Evolutionary conservation across 35 echinoderm and acorn worm species (phyloP).

Genomic region (Diadema setosum): DNA sequence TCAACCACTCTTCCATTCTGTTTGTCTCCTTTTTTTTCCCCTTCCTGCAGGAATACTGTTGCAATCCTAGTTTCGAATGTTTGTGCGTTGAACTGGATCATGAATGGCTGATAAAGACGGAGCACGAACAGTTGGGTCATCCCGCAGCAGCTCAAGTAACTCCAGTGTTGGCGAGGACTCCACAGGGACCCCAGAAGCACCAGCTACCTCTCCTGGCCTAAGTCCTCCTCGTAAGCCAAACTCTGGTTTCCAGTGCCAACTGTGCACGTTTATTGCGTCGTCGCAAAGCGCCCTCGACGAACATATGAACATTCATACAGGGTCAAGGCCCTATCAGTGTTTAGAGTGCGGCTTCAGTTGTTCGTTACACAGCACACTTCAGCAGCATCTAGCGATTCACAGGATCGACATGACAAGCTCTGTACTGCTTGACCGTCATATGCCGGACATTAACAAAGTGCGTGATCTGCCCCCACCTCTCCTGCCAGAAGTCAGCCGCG

Average conservation of each 20-base stretch:
- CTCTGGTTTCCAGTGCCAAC: conserved; percentile 81
- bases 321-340: conserved; percentile 87
- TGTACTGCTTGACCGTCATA: conserved; percentile 20
- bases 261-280: conserved; percentile 83
- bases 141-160: conserved; percentile 9
- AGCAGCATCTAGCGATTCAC: conserved; percentile 85
- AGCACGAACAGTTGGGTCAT: conserved; percentile 16
- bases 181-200: background rate
- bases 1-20: background rate
- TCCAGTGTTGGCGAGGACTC: conserved; percentile 16
- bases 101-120: conserved; percentile 15
- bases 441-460: conserved; percentile 13
- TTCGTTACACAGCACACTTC: conserved; percentile 80
- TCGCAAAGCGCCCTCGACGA: conserved; percentile 83
- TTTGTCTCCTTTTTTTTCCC: background rate
- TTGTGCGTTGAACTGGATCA: background rate
- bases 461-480: conserved; percentile 50
- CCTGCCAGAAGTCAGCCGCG: conserved; percentile 39
- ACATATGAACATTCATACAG: conserved; percentile 96
- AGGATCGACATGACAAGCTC: conserved; percentile 68
- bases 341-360: conserved; percentile 92
- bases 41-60: background rate
- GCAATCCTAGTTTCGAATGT: conserved; percentile 9
- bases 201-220: background rate
- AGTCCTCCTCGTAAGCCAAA: background rate